These are phyloP conservation scores for Carlito syrichta DNA, from an alignment of 2,113 vertebrate genomes.

Conservation along the genomic window DNA sequence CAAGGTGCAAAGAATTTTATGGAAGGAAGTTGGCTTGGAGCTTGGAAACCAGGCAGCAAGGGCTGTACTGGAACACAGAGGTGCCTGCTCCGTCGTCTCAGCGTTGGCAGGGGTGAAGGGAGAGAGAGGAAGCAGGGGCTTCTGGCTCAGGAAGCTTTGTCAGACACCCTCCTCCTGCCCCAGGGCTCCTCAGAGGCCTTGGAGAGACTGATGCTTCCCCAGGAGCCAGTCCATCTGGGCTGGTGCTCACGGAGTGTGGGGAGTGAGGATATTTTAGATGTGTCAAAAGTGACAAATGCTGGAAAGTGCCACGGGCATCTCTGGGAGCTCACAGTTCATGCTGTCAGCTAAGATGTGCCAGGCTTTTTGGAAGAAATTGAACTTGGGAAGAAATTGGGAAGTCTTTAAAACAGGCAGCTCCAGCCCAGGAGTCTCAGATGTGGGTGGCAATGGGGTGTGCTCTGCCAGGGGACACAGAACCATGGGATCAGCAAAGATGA, in stretches of 20 bases:
- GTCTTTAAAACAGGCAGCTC: background rate
- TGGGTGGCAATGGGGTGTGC: background rate
- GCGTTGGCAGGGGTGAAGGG: background rate
- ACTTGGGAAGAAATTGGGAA: background rate
- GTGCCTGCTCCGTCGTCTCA: background rate
- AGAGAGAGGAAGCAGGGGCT: background rate
- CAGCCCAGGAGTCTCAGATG: background rate
- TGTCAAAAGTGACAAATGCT: conserved; percentile 44
- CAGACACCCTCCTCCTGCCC: background rate
- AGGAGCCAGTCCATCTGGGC: background rate
- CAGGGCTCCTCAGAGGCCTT: background rate
- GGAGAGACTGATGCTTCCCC: background rate
- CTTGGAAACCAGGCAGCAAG: background rate
- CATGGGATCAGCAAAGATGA: background rate
- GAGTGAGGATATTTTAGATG: conserved; percentile 6
- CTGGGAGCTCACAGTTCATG: conserved; percentile 42
- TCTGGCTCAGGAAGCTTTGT: background rate
- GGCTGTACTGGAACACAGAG: background rate
- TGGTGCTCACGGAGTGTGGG: background rate
- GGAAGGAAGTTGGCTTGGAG: background rate
- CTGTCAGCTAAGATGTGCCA: conserved; percentile 8
- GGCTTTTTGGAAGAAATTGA: conserved; percentile 2
- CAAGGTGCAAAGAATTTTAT: background rate
- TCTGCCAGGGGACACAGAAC: background rate
- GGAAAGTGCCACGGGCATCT: background rate